Percentiles rank a stretch among this genome's conserved stretches.
Evolutionary conservation across 2,113 vertebrate species (phyloP).

Genomic region (Cyprinodon tularosa): DNA sequence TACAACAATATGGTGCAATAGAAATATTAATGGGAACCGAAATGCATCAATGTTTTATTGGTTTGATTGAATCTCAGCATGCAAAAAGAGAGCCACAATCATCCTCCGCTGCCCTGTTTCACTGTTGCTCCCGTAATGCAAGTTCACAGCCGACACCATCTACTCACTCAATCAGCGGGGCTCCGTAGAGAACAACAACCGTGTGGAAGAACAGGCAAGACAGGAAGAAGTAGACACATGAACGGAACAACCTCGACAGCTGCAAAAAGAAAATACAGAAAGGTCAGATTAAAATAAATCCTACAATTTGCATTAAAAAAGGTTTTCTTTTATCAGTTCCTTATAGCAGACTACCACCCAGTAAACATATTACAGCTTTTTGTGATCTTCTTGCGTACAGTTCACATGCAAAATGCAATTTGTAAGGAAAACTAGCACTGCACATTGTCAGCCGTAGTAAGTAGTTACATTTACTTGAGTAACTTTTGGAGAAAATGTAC

Average conservation of each 20-base stretch:
- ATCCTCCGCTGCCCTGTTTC: neutral
- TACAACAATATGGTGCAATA: neutral
- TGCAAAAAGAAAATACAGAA: slow-evolving; percentile 63
- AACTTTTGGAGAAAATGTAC: too few relatives aligned
- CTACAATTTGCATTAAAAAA: neutral
- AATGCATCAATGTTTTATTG: neutral
- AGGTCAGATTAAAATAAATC: neutral
- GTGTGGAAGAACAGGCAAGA: slow-evolving; percentile 92
- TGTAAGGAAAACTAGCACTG: too few relatives aligned
- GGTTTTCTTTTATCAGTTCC: too few relatives aligned
- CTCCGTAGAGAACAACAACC: slow-evolving; percentile 94
- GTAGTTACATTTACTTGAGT: too few relatives aligned
- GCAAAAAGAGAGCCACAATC: neutral
- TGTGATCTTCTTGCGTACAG: too few relatives aligned
- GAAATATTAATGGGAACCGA: neutral
- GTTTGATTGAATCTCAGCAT: neutral
- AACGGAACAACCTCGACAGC: slow-evolving; percentile 88
- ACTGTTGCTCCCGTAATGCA: too few relatives aligned
- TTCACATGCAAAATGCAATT: too few relatives aligned
- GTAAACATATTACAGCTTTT: too few relatives aligned
- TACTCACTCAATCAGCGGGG: slow-evolving; percentile 95
- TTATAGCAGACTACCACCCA: too few relatives aligned
- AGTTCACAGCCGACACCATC: neutral
- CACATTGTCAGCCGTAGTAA: too few relatives aligned
- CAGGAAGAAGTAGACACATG: slow-evolving; percentile 89